Conservation (phyloP, 2,113 vertebrate genomes). For the Zingel zingel region DNA sequence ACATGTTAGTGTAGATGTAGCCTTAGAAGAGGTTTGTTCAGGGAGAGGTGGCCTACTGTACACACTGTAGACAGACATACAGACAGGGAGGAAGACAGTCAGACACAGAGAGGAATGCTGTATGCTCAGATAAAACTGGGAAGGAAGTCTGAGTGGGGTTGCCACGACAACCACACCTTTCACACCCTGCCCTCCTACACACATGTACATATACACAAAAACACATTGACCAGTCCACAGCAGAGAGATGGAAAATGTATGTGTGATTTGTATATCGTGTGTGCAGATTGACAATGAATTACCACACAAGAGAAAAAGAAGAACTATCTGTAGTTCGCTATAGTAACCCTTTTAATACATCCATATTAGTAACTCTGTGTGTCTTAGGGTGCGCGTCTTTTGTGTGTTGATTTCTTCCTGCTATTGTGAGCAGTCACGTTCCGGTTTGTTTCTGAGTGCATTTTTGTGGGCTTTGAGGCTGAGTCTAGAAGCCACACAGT, state of each 20-base stretch:
- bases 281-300: constrained; percentile 21
- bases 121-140: constrained; percentile 60
- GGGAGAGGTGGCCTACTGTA: neutral
- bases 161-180: constrained; percentile 70
- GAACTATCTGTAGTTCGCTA: neutral
- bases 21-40: neutral
- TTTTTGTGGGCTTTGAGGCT: neutral
- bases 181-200: constrained; percentile 47
- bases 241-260: constrained; percentile 13
- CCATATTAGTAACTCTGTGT: neutral
- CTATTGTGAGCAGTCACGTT: constrained; percentile 62
- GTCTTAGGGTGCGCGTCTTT: constrained; percentile 26
- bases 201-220: constrained; percentile 1
- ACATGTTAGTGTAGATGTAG: no score
- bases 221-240: neutral
- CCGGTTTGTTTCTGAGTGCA: constrained; percentile 44
- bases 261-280: constrained; percentile 15
- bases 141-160: constrained; percentile 76
- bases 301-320: constrained; percentile 8
- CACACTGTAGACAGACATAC: neutral
- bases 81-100: constrained; percentile 37
- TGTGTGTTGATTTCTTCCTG: constrained; percentile 70
- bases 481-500: constrained; percentile 14
- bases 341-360: neutral
- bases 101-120: constrained; percentile 68